Base-by-base conservation (phyloP, 2,797 vertebrate species). In the Pygocentrus nattereri region DNA sequence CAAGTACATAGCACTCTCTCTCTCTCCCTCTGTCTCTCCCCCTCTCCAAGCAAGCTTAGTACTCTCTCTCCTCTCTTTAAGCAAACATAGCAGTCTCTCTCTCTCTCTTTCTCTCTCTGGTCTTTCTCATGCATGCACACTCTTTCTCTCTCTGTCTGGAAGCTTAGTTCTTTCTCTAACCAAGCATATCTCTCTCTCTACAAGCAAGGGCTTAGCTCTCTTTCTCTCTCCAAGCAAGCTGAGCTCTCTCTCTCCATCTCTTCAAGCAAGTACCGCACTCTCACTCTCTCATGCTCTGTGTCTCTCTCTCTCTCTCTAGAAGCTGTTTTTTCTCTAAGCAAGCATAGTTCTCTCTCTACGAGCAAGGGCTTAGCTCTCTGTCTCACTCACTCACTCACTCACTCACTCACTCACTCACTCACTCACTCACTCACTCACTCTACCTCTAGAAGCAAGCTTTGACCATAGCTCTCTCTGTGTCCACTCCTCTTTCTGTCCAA, bases 231-330 rank as follows among this genome's bases (percentile, higher is more conserved):
- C 49, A 41, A 41, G 41, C 41, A 41, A 41, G 4, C 41, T n/a
- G n/a, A n/a, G n/a, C n/a, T 76, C 52, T 21, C 67, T 58, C 58
- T 76, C 10, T 58, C 50, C 47, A 18, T 58, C 62, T 25, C 19
- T 79, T 15, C 49, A 41, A 41, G 41, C 41, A 41, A 41, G 4
- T 41, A 4, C 7, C 4, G 41, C 41, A 4, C 41, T 5, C 41
- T 41, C 4, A 5, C 41, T 41, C n/a, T n/a, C n/a, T n/a, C n/a
- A n/a, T n/a, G 1, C 4, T 59, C 23, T 27, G 61, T 23, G 21
- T 67, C 16, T 21, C 62, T 21, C 49, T 67, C 50, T 41, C 31
- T 30, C 34, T 38, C 58, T 65, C 30, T n/a, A n/a, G n/a, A n/a
- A n/a, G n/a, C n/a, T n/a, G n/a, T n/a, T n/a, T n/a, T n/a, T n/a